Conservation (phyloP, 1,140 invertebrate species). For the Rhagoletis pomonella region DNA sequence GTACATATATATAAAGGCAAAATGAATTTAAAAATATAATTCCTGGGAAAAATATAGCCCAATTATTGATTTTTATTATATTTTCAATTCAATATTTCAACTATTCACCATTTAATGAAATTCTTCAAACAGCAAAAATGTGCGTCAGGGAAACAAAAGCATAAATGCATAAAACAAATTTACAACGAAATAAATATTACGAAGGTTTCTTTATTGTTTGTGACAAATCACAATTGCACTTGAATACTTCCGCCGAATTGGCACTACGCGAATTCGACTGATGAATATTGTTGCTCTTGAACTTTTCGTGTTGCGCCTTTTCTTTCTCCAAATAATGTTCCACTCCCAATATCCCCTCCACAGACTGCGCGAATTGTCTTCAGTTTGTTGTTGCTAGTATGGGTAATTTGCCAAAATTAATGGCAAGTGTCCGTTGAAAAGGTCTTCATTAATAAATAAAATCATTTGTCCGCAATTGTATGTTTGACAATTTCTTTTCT, state of each 20-base stretch:
- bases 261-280: background rate
- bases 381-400: background rate
- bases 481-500: background rate
- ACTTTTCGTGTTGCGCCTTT: background rate
- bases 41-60: too few species aligned
- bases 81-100: too few species aligned
- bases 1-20: too few species aligned
- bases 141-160: too few species aligned
- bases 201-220: slow-evolving; percentile 6
- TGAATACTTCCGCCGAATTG: background rate
- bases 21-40: too few species aligned
- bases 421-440: slow-evolving; percentile 15
- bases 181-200: background rate
- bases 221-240: slow-evolving; percentile 8
- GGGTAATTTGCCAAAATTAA: slow-evolving; percentile 39
- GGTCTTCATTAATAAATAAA: slow-evolving; percentile 44
- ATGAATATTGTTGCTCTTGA: background rate
- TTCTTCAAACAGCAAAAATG: too few species aligned
- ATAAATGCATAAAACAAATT: background rate
- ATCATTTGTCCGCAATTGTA: slow-evolving; percentile 28
- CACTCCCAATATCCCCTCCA: background rate
- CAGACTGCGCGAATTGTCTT: background rate
- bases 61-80: too few species aligned
- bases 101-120: too few species aligned
- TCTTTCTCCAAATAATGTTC: background rate